Evolutionary conservation across 2,113 vertebrate species (phyloP).

Genomic region (Scalopus aquaticus): DNA sequence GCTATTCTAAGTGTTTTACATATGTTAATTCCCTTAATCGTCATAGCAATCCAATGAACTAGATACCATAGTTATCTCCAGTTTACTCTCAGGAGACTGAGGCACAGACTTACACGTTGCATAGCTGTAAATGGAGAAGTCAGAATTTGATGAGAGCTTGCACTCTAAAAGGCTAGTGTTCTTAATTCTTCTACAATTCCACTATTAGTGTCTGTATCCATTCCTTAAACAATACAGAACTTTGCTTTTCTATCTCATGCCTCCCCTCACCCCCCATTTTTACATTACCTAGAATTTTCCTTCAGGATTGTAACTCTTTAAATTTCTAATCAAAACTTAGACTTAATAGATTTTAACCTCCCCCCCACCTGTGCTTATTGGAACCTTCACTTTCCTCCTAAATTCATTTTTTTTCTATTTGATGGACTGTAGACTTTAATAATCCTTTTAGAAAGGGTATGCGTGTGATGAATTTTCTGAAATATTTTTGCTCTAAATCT

Average conservation of each 20-base stretch:
- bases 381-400: background rate
- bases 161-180: background rate
- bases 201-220: background rate
- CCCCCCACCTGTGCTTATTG: background rate
- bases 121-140: background rate
- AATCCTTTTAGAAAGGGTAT: slow-evolving; percentile 12
- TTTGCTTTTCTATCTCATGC: background rate
- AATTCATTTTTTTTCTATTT: background rate
- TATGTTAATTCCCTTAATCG: background rate
- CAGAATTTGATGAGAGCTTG: background rate
- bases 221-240: background rate
- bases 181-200: background rate
- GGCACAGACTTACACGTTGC: background rate
- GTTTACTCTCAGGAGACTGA: background rate
- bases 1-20: background rate
- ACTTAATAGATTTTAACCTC: background rate
- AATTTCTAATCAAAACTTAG: background rate
- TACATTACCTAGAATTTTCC: background rate
- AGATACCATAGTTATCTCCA: background rate
- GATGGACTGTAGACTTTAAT: background rate
- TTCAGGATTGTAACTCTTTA: background rate
- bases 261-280: background rate
- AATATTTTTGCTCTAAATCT: background rate
- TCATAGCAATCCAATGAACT: background rate
- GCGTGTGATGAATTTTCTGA: background rate